Evolutionary conservation across 2,797 vertebrate genomes (phyloP), one percentile per base, ranked within the genome.

Genomic region (Decapterus maruadsi): DNA sequence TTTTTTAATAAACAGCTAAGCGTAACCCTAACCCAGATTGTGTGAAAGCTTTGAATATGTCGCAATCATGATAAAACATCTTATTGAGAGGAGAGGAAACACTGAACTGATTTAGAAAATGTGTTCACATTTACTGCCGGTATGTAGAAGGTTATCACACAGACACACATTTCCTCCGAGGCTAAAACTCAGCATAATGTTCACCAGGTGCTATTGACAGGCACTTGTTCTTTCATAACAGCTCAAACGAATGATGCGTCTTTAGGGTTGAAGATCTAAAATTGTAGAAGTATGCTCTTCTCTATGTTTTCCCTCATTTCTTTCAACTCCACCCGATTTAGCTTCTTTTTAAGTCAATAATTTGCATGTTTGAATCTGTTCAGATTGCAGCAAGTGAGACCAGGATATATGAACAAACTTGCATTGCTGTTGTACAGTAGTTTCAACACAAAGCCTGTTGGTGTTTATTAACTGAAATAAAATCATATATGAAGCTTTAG

Each of bases 401-500:
- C 11, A 45, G 19, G 22, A 12, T 17, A 51, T 2, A 26, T 45
- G 6, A 54, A 34, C 20, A 67, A 34, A 10, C 36, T 5, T 26
- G 42, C 10, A 17, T 31, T 48, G 11, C 38, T 13, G 6, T 50
- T 16, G 29, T 26, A 26, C 26, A 26, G 26, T 17, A 57, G 12
- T 46, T 6, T 54, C 51, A 60, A 40, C 4, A 22, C 1, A 36
- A 36, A 60, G 1, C 9, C 13, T n/a, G 6, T 12, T 14, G 14
- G 31, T 58, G 40, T 11, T 40, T 40, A 4, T 46, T 36, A 61
- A 62, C 4, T 64, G 12, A 6, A 43, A 12, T 58, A 22, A 71
- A 80, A 66, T 77, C 1, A 68, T 38, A 16, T 51, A 17, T 54
- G 42, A 38, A 12, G 14, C 34, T 59, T 8, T 36, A 45, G 7